These are phyloP conservation scores for Lethocerus indicus DNA, from an alignment of 1,140 invertebrate species.

Conservation along the genomic window DNA sequence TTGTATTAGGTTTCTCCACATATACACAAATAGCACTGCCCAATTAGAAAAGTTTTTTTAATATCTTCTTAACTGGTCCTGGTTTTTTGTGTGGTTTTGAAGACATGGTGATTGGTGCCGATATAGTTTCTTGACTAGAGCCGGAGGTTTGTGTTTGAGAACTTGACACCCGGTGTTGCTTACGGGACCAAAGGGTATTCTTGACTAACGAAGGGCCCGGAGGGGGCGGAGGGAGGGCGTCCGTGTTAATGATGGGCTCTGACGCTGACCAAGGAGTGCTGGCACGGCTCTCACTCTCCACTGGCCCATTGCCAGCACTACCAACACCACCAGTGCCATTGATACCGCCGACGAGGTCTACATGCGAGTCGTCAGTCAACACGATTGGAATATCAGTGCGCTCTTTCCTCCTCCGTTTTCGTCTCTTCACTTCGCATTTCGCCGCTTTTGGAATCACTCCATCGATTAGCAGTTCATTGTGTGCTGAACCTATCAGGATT, in stretches of 20 bases:
- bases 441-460: constrained; percentile 19
- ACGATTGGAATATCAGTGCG: too few species aligned
- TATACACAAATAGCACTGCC: too few species aligned
- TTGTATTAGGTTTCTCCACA: too few species aligned
- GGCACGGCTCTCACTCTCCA: constrained; percentile 16
- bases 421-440: constrained; percentile 20
- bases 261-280: constrained; percentile 1
- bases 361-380: too few species aligned
- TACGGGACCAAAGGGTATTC: too few species aligned
- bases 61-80: constrained; percentile 36
- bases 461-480: constrained; percentile 31
- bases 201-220: too few species aligned
- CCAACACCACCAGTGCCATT: constrained; percentile 22
- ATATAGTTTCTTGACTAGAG: constrained; percentile 11
- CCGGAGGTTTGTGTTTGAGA: constrained; percentile 7
- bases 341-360: constrained; percentile 24
- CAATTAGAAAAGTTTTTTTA: constrained; percentile 48
- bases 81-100: constrained; percentile 32
- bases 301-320: constrained; percentile 24
- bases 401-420: constrained; percentile 24
- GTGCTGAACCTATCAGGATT: constrained; percentile 15
- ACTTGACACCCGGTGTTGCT: constrained; percentile 20
- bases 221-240: background rate
- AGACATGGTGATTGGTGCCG: constrained; percentile 21
- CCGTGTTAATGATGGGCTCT: constrained; percentile 2